Base-by-base conservation (phyloP, 30 jellyfish, hydroid and myxozoan species). In the Pseudorhiza aurosa region DNA sequence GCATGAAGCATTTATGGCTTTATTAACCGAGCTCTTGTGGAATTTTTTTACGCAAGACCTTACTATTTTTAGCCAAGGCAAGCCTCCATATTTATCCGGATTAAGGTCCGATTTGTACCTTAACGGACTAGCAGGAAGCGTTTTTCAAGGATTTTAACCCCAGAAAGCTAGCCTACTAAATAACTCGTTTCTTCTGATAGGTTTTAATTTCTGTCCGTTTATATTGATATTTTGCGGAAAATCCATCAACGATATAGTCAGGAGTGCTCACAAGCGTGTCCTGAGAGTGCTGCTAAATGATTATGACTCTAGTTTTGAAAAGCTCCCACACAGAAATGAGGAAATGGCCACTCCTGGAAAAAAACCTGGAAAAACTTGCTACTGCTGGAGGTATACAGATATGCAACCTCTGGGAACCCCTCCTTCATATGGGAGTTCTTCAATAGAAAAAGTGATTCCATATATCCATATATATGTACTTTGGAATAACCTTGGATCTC, bases 191-290 rank as follows among this genome's bases (percentile, higher is more conserved):
- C 9, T 59, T 4, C 22, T 59, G 75, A 10, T 21, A 17, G 10
- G 28, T 21, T 59, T 59, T 59, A 28, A 28, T 27, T 59, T 18
- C 19, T 59, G 75, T 19, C 75, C 46, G 6, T 19, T 59, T 14
- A 59, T 59, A 8, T 59, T 44, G 49, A 18, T 59, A 8, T 59
- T 59, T 18, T 7, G 51, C 28, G 75, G 75, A 59, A 59, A 59
- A 59, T n/a, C 49, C 6, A 46, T 30, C 50, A 22, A 59, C 30
- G 19, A 59, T 28, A 46, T 18, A 17, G 9, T 59, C 22, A 59
- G 19, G 22, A 44, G 46, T 11, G 49, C 19, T 11, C 75, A 59
- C 28, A 59, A 18, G 55, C 55, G 55, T 42, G 55, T 15, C 55
- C 55, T 42, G 55, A 42, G 55, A 42, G 55, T 42, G 55, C 55